Percentiles rank a stretch among this genome's conserved stretches.
phyloP scores from a whole-genome alignment of 2,797 vertebrate genomes.

The Trichosurus vulpecula region DNA sequence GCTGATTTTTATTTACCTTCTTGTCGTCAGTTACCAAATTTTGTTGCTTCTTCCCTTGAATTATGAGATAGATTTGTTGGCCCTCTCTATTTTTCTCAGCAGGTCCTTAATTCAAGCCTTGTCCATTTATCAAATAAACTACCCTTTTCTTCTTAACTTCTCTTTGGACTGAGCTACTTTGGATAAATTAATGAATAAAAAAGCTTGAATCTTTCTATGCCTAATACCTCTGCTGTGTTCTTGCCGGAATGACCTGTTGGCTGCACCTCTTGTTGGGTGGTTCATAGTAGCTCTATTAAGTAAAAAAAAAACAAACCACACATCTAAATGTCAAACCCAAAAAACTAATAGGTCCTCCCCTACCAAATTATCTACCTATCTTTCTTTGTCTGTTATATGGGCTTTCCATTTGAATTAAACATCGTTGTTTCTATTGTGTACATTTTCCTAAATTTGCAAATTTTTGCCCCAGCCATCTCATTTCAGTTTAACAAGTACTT shows the following conservation, averaged over 20 bases:
- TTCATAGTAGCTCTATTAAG: not conserved
- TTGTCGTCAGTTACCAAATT: not conserved
- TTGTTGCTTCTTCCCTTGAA: not conserved
- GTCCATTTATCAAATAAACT: not conserved
- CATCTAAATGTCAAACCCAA: too few relatives aligned
- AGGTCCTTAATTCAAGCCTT: not conserved
- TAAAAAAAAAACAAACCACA: too few relatives aligned
- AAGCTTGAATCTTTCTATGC: not conserved
- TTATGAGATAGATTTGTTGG: not conserved
- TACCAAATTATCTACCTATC: too few relatives aligned
- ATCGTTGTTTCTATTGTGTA: too few relatives aligned
- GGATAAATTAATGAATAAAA: not conserved
- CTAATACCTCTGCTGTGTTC: not conserved
- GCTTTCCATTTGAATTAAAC: too few relatives aligned
- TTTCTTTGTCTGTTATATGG: too few relatives aligned
- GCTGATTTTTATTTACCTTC: not conserved
- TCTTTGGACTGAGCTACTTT: not conserved
- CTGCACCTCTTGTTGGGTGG: not conserved
- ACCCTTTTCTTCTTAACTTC: not conserved
- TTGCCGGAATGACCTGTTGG: too few relatives aligned
- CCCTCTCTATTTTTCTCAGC: not conserved
- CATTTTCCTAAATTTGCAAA: too few relatives aligned
- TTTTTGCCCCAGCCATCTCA: too few relatives aligned
- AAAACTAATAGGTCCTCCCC: too few relatives aligned
- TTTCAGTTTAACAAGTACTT: too few relatives aligned